Evolutionary conservation across 2,797 vertebrate species (phyloP).

Genomic region (Halcyon smyrnensis): DNA sequence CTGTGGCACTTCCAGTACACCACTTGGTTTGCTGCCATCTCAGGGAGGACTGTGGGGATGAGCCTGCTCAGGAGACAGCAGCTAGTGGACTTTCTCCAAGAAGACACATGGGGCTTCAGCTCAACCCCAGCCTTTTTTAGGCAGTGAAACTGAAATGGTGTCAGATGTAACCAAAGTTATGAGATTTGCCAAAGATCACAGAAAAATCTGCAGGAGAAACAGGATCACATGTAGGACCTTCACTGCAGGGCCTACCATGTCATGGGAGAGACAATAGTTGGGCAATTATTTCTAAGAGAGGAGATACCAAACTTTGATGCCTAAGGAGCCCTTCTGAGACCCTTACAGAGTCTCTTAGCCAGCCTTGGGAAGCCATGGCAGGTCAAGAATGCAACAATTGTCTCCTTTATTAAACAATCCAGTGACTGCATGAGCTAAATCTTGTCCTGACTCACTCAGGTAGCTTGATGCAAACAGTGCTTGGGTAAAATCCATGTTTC

Average conservation of each 20-base stretch:
- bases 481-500: neutral
- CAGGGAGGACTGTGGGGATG: neutral
- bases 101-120: neutral
- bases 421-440: neutral
- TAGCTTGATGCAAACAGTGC: neutral
- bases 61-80: neutral
- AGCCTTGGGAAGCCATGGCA: neutral
- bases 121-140: neutral
- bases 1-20: neutral
- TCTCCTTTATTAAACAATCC: neutral
- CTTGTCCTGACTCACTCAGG: neutral
- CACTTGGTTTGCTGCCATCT: neutral
- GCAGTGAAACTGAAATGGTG: neutral
- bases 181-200: neutral
- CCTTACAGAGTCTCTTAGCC: neutral
- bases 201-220: neutral
- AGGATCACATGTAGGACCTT: neutral
- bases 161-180: neutral
- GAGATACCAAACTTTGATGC: neutral
- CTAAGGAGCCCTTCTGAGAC: neutral
- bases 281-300: neutral
- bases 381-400: neutral
- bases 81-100: neutral
- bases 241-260: neutral
- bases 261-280: neutral